Percentiles rank a stretch among this genome's conserved stretches.
Conservation (phyloP, 2,113 vertebrate genomes). For the Solenodon paradoxus region DNA sequence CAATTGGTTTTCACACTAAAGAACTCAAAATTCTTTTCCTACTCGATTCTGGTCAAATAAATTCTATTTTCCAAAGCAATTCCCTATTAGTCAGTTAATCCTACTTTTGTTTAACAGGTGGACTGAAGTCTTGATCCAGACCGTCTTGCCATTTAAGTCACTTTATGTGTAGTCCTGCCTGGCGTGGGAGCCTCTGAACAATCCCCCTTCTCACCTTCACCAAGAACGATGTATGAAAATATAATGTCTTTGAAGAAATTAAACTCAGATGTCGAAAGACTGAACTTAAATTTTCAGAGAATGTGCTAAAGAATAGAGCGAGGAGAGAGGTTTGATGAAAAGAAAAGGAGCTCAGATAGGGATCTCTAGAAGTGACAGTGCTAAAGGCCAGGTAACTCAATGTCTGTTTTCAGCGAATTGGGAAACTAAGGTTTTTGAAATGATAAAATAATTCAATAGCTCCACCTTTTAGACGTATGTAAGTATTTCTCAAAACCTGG, state of each 20-base stretch:
- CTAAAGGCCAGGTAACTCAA: not conserved
- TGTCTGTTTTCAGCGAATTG: not conserved
- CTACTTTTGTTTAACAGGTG: not conserved
- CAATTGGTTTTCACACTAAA: not conserved
- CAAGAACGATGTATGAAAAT: not conserved
- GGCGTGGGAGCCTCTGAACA: not conserved
- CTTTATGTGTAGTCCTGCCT: not conserved
- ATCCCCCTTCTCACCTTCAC: not conserved
- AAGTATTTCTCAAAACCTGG: not conserved
- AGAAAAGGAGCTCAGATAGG: not conserved
- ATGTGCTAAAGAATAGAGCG: not conserved
- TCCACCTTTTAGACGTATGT: not conserved
- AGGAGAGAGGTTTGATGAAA: not conserved
- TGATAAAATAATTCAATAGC: not conserved
- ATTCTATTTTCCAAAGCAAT: conserved; percentile 3
- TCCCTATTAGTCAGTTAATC: not conserved
- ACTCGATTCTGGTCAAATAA: not conserved
- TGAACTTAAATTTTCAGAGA: not conserved
- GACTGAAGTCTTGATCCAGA: not conserved
- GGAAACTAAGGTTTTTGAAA: not conserved
- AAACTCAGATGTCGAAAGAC: not conserved
- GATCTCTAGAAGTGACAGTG: not conserved
- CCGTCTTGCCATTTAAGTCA: not conserved
- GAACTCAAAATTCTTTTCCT: conserved; percentile 27
- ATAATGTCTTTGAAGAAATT: not conserved